These are phyloP conservation scores for Phoxinus dragarum DNA, from an alignment of 2,797 vertebrate species.

Conservation along the genomic window DNA sequence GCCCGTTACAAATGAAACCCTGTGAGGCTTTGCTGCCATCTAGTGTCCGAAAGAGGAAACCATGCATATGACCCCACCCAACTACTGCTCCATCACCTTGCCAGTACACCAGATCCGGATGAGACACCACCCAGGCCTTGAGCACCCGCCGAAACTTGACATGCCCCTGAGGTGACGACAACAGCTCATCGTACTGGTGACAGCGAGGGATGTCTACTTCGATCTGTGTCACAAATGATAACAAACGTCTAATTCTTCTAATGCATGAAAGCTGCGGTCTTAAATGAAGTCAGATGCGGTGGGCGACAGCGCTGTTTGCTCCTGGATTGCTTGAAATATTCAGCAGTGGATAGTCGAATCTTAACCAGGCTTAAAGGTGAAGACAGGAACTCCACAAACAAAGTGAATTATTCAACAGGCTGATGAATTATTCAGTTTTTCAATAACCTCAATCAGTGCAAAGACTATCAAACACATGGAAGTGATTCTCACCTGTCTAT, in stretches of 20 bases:
- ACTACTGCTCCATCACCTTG: constrained; percentile 80
- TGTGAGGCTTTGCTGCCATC: constrained; percentile 62
- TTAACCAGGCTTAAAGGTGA: constrained; percentile 31
- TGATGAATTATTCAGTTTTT: constrained; percentile 39
- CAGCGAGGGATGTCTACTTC: constrained; percentile 99
- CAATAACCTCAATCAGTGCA: constrained; percentile 19
- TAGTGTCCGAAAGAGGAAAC: constrained; percentile 61
- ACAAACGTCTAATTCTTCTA: neutral
- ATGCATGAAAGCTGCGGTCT: neutral
- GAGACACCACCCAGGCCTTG: constrained; percentile 99
- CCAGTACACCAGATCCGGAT: constrained; percentile 98
- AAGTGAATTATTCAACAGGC: constrained; percentile 46
- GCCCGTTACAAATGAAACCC: neutral
- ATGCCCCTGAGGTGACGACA: constrained; percentile 97
- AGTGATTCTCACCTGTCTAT: constrained; percentile 87
- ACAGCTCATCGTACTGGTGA: constrained; percentile 96
- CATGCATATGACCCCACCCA: neutral
- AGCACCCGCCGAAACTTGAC: constrained; percentile 95
- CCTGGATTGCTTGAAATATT: constrained; percentile 1
- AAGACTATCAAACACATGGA: constrained; percentile 17
- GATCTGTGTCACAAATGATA: constrained; percentile 80
- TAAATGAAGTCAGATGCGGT: neutral
- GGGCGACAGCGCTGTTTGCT: neutral
- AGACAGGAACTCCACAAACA: neutral
- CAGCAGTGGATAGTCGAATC: constrained; percentile 23